Evolutionary conservation across 1,140 invertebrate genomes (phyloP), one percentile per base, ranked within the genome.

Genomic region (Drosophila ogumai): DNA sequence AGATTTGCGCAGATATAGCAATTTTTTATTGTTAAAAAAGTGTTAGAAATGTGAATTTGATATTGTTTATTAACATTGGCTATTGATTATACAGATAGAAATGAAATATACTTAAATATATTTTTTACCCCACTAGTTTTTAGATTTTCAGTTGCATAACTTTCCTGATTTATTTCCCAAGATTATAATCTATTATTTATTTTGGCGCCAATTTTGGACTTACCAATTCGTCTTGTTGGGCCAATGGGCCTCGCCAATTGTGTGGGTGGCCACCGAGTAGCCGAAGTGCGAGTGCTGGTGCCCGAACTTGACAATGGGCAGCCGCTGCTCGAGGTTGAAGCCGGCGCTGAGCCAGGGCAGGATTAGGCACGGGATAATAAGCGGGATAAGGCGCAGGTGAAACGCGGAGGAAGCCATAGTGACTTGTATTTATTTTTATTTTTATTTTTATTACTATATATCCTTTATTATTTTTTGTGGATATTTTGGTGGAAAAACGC

Each of bases 151-250:
- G 25, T 57, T 63, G 49, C 34, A 9, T 63, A 63, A 63, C 12
- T n/a, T 3, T 17, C 9, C 9, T 7, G 15, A 10, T n/a, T n/a
- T 3, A 31, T 32, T n/a, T 19, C 13, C 13, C 5, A 2, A 9
- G 3, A 22, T 25, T 28, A 28, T 25, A 4, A 25, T 28, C 0
- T 28, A 6, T 28, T 28, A 28, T 28, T 25, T 56, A 10, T 38
- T n/a, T 56, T 55, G 52, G 54, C 34, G 54, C 54, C 54, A 56
- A 19, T 17, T 50, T 56, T 25, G 40, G 61, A 66, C 74, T 92
- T 82, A 92, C 91, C 91, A 92, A 79, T 92, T 92, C 25, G 88
- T 88, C 43, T 90, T 91, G 72, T 91, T 82, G 52, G 82, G 61
- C 78, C 60, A 76, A 69, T 90, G 86, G 46, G 58, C 73, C 75